A percentile compares a stretch with the other conserved stretches of the same genome.
Conservation (phyloP, 2,113 vertebrate genomes). For the Microcebus tavaratra region DNA sequence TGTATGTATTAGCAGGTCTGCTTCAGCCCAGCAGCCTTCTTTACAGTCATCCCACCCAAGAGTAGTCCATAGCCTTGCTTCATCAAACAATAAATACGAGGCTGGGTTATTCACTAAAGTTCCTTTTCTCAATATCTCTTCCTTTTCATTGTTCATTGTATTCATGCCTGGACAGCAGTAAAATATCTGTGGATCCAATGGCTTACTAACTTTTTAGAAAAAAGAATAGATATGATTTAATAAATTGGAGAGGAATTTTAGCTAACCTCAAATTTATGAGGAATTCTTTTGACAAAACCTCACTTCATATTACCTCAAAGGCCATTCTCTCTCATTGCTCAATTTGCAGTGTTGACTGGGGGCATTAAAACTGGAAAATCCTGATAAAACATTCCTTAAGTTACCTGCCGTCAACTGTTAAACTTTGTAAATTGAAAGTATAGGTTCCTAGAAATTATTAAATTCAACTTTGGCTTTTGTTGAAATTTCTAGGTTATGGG, state of each 20-base stretch:
- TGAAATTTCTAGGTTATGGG: background rate
- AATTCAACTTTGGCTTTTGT: background rate
- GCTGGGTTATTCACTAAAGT: background rate
- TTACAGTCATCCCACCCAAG: background rate
- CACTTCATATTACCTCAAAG: background rate
- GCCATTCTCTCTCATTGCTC: background rate
- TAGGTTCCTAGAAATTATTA: background rate
- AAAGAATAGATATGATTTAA: background rate
- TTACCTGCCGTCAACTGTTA: background rate
- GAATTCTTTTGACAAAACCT: background rate
- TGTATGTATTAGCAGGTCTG: background rate
- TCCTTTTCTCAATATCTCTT: background rate
- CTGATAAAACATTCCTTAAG: background rate
- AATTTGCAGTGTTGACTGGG: background rate
- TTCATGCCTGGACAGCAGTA: background rate
- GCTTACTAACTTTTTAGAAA: background rate
- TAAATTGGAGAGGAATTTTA: background rate
- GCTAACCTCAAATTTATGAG: background rate
- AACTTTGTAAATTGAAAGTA: background rate
- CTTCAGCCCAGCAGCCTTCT: background rate
- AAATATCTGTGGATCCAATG: background rate
- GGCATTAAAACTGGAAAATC: background rate
- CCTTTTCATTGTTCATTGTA: background rate
- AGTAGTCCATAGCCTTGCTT: background rate
- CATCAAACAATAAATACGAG: background rate